Evolutionary conservation across 2,888 invertebrate species (phyloP).

Genomic region (Leptopilina drosophilae): DNA sequence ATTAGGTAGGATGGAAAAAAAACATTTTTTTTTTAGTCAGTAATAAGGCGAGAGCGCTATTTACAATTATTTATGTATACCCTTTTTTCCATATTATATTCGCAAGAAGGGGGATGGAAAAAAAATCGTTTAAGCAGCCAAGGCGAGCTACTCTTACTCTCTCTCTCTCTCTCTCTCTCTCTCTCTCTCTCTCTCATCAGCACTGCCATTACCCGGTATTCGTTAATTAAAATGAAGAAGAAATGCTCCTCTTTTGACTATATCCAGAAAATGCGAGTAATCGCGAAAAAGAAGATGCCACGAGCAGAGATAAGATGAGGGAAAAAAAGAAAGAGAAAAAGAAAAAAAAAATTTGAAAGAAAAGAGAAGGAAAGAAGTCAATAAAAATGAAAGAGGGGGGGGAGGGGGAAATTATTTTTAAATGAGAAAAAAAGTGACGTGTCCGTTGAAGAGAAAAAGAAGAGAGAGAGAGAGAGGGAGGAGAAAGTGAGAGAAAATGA

Average conservation of each 20-base stretch:
- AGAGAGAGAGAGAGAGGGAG: not conserved
- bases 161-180: constrained; percentile 14
- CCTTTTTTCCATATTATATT: not conserved
- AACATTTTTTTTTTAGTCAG: not conserved
- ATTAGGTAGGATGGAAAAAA: not conserved
- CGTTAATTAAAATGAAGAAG: constrained; percentile 32
- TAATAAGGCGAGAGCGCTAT: constrained; percentile 4
- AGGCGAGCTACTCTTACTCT: not conserved
- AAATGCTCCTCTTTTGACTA: not conserved
- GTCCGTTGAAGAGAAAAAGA: not conserved
- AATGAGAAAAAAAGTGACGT: constrained; percentile 19
- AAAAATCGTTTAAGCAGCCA: not conserved
- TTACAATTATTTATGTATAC: constrained; percentile 24
- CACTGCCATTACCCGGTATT: constrained; percentile 31
- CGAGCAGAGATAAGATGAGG: constrained; percentile 9
- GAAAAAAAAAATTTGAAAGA: too few species aligned
- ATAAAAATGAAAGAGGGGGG: not conserved
- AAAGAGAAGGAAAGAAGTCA: not conserved
- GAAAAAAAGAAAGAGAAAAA: not conserved
- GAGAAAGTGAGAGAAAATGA: not conserved
- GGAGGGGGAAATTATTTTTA: not conserved
- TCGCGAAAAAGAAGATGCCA: constrained; percentile 10
- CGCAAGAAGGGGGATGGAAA: not conserved
- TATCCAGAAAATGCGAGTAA: constrained; percentile 30
- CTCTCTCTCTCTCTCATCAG: constrained; percentile 20